These are phyloP conservation scores for Collichthys lucidus DNA, from an alignment of 2,113 vertebrate genomes.

Conservation along the genomic window DNA sequence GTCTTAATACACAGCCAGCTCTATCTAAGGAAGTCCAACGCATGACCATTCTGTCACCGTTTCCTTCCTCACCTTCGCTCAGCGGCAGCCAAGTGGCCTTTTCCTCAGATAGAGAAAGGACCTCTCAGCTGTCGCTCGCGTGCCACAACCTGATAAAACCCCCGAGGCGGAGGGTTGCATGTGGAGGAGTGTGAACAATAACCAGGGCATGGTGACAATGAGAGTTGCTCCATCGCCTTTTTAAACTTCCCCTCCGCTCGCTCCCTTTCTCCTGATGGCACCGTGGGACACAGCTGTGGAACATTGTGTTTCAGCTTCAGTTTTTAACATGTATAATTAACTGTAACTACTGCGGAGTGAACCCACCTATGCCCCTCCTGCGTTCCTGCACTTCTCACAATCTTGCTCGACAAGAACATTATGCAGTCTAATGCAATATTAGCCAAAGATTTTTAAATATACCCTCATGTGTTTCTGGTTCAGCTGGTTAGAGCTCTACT, in stretches of 20 bases:
- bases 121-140: conserved; percentile 45
- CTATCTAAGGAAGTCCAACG: conserved; percentile 57
- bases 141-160: conserved; percentile 60
- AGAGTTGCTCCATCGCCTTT: conserved; percentile 8
- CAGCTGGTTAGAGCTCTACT: conserved; percentile 37
- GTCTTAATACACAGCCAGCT: conserved; percentile 6
- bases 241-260: conserved; percentile 28
- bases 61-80: conserved; percentile 69
- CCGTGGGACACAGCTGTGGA: conserved; percentile 51
- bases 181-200: conserved; percentile 63
- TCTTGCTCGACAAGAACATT: conserved; percentile 17
- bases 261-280: conserved; percentile 35
- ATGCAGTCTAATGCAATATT: conserved; percentile 3
- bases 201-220: conserved; percentile 45
- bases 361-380: neutral
- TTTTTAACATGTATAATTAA: conserved; percentile 39
- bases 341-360: neutral
- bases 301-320: conserved; percentile 6
- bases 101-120: conserved; percentile 56
- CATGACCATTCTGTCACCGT: conserved; percentile 45
- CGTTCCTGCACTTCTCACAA: conserved; percentile 1
- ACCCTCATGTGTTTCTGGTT: conserved; percentile 26
- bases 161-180: conserved; percentile 11
- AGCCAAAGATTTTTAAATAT: neutral
- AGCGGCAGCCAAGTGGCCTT: conserved; percentile 38